A percentile compares a stretch with the other conserved stretches of the same genome.
phyloP scores from a whole-genome alignment of 2,888 invertebrate genomes.

The Nephrotoma appendiculata region DNA sequence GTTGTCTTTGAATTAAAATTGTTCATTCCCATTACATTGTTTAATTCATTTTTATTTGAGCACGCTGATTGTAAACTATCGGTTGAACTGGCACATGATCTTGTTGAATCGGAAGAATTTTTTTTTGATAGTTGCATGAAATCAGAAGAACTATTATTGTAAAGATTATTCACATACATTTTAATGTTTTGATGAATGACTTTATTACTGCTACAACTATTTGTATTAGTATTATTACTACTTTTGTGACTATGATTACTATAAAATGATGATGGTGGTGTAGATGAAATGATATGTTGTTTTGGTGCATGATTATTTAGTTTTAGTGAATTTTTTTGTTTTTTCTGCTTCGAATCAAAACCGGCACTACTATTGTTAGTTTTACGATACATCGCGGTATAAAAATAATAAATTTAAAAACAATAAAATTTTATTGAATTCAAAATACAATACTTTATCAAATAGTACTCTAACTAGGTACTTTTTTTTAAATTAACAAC shows the following conservation, averaged over 20 bases:
- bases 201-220: conserved; percentile 1
- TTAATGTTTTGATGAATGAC: background rate
- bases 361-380: background rate
- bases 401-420: background rate
- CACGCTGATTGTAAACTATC: background rate
- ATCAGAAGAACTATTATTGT: conserved; percentile 2
- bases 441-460: background rate
- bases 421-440: background rate
- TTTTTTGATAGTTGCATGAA: background rate
- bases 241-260: background rate
- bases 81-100: background rate
- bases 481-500: background rate
- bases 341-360: background rate
- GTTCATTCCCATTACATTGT: background rate
- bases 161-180: conserved; percentile 1
- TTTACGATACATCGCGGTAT: background rate
- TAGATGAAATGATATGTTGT: background rate
- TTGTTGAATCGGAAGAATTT: background rate
- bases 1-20: conserved; percentile 1
- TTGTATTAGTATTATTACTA: background rate
- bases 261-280: background rate
- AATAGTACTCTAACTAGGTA: background rate
- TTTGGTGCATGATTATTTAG: background rate
- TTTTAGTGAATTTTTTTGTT: background rate
- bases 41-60: background rate